Conservation (phyloP, 2,113 vertebrate species). For the Macquaria ambigua region DNA sequence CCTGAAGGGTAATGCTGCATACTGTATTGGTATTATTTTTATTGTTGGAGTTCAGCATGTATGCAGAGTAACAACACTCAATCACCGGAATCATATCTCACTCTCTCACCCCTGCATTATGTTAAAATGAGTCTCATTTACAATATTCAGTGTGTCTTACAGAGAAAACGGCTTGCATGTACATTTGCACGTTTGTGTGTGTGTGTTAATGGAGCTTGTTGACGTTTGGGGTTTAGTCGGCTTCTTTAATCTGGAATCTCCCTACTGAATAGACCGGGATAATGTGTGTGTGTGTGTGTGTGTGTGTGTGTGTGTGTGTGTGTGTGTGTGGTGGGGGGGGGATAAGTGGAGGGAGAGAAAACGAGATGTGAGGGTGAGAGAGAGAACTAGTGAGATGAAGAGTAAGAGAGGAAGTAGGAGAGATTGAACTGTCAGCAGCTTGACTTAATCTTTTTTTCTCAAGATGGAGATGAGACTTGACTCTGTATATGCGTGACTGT, state of each 20-base stretch:
- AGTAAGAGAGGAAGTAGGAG: constrained; percentile 41
- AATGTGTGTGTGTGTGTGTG: no score
- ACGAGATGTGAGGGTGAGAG: constrained; percentile 35
- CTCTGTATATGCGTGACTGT: constrained; percentile 5
- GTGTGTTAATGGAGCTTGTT: constrained; percentile 48
- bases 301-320: no score
- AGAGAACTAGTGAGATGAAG: constrained; percentile 40
- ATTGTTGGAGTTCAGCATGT: constrained; percentile 13
- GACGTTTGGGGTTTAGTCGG: constrained; percentile 57
- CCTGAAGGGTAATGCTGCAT: constrained; percentile 9
- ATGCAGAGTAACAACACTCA: constrained; percentile 6
- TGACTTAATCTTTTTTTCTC: constrained; percentile 56
- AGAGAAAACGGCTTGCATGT: neutral
- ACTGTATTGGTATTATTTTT: constrained; percentile 4
- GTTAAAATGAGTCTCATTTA: constrained; percentile 35
- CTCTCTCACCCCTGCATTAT: constrained; percentile 2
- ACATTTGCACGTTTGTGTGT: constrained; percentile 19
- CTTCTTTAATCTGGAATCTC: constrained; percentile 65
- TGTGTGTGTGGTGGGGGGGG: no score
- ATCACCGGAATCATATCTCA: constrained; percentile 12
- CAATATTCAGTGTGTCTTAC: constrained; percentile 16
- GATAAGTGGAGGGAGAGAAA: constrained; percentile 19
- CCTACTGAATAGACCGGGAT: constrained; percentile 64
- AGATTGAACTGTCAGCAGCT: constrained; percentile 70
- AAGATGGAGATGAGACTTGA: constrained; percentile 65